Percentiles rank a stretch among this genome's conserved stretches.
phyloP scores from a whole-genome alignment of 2,888 invertebrate species.

The Scaptomyza parva region DNA sequence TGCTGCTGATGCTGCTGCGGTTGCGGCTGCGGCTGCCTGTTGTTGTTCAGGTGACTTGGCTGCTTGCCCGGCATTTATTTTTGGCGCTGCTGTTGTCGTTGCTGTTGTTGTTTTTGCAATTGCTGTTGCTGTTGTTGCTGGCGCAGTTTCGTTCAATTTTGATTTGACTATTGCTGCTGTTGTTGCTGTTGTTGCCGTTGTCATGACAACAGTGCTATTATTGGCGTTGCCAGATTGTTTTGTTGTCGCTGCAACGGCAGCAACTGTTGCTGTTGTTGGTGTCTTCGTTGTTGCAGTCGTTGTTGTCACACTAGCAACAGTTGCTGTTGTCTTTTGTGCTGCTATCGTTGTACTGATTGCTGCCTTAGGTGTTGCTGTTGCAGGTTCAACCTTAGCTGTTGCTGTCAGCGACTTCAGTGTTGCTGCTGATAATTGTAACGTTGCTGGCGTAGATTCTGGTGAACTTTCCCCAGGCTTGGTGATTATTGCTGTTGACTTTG shows the following conservation, averaged over 20 bases:
- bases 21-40: slow-evolving; percentile 58
- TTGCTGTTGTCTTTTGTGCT: slow-evolving; percentile 14
- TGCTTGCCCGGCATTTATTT: slow-evolving; percentile 83
- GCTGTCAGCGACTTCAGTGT: neutral
- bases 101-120: slow-evolving; percentile 44
- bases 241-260: slow-evolving; percentile 16
- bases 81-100: slow-evolving; percentile 72
- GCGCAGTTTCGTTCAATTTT: slow-evolving; percentile 30
- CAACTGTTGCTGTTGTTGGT: slow-evolving; percentile 39
- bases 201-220: slow-evolving; percentile 35
- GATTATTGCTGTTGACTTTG: slow-evolving; percentile 16
- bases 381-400: too few relatives aligned
- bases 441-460: slow-evolving; percentile 16
- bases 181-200: slow-evolving; percentile 37
- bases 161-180: slow-evolving; percentile 18
- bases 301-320: neutral
- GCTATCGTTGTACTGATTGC: too few relatives aligned
- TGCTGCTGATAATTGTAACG: slow-evolving; percentile 13
- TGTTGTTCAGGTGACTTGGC: slow-evolving; percentile 84
- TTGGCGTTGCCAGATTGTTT: slow-evolving; percentile 47
- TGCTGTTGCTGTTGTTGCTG: slow-evolving; percentile 23
- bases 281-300: neutral
- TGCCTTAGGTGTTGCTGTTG: too few relatives aligned
- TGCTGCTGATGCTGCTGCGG: slow-evolving; percentile 57
- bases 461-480: slow-evolving; percentile 3